Evolutionary conservation across 2,797 vertebrate genomes (phyloP).

Genomic region (Varecia variegata): DNA sequence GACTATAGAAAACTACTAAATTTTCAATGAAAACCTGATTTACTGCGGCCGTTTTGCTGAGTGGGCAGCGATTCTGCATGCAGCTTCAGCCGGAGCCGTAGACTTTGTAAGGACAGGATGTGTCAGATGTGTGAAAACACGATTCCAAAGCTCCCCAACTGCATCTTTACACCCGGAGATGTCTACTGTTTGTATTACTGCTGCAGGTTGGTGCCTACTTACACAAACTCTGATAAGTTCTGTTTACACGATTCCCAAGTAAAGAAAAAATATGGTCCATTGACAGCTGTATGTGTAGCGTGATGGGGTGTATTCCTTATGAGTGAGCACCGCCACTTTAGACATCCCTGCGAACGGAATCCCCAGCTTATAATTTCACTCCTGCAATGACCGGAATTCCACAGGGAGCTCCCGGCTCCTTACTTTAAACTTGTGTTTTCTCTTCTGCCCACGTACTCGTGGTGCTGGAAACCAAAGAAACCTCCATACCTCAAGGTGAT

Average conservation of each 20-base stretch:
- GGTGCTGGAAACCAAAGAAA: background rate
- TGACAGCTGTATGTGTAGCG: background rate
- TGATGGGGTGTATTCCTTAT: background rate
- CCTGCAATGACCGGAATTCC: background rate
- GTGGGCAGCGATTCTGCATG: background rate
- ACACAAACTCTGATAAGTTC: background rate
- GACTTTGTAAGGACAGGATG: background rate
- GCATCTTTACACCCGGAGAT: background rate
- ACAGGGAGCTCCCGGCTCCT: background rate
- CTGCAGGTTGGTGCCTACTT: too few relatives aligned
- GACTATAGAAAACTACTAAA: background rate
- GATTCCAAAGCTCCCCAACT: background rate
- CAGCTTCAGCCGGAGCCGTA: background rate
- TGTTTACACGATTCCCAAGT: background rate
- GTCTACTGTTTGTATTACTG: background rate
- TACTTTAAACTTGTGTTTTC: background rate
- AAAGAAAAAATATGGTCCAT: background rate
- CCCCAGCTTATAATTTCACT: background rate
- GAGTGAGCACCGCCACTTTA: background rate
- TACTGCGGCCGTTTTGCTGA: background rate
- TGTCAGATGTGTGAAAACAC: background rate
- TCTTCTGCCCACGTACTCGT: background rate
- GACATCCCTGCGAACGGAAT: rapidly evolving
- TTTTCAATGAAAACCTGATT: background rate
- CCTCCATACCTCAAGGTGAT: background rate